A percentile compares a stretch with the other conserved stretches of the same genome.
phyloP scores from a whole-genome alignment of 2,113 vertebrate genomes.

The rabbit (Oryctolagus cuniculus) region DNA sequence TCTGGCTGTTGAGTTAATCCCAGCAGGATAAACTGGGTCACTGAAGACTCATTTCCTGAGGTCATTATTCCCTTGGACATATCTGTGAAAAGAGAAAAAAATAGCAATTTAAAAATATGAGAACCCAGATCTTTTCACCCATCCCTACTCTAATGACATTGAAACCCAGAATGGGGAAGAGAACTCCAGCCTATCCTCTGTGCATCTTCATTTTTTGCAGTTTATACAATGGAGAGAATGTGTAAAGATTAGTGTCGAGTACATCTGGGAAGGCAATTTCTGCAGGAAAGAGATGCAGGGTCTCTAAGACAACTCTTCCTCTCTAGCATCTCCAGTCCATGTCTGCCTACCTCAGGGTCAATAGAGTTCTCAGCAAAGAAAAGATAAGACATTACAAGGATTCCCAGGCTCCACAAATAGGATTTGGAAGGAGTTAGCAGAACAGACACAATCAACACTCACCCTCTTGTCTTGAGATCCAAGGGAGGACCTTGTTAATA shows the following conservation, averaged over 20 bases:
- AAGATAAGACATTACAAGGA: neutral
- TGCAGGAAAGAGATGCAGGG: too few relatives aligned
- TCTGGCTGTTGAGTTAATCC: neutral
- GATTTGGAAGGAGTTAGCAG: neutral
- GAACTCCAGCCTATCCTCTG: neutral
- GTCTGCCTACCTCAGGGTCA: neutral
- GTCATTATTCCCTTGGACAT: neutral
- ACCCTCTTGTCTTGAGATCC: neutral
- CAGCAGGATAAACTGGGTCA: slow-evolving; percentile 55
- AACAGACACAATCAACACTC: neutral
- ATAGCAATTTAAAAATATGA: neutral
- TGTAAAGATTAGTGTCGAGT: neutral
- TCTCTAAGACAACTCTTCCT: neutral
- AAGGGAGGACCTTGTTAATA: neutral
- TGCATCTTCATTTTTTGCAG: neutral
- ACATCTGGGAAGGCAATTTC: neutral
- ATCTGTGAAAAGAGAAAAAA: neutral
- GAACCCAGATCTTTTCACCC: neutral
- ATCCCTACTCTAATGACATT: neutral
- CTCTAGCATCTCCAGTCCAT: neutral
- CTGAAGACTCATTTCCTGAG: neutral
- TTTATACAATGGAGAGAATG: neutral
- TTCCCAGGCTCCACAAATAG: neutral
- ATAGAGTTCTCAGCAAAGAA: neutral
- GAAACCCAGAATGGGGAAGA: neutral